Percentiles rank a stretch among this genome's conserved stretches.
phyloP scores from a whole-genome alignment of 2,888 invertebrate genomes.

The Lasioglossum lativentre region DNA sequence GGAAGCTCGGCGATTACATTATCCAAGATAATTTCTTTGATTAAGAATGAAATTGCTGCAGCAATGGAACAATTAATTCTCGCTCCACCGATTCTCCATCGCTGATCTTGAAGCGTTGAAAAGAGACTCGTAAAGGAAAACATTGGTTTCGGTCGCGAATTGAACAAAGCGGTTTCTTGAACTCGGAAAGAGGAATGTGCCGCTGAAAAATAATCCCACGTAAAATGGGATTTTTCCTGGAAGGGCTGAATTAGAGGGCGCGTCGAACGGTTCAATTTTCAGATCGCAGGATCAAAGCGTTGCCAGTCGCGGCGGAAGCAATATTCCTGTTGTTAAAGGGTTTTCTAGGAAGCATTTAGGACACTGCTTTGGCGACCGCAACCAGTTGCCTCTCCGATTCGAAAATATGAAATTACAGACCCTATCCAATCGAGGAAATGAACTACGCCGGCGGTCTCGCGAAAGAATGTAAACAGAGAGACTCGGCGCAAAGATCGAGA shows the following conservation, averaged over 20 bases:
- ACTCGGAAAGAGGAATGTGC: background rate
- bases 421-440: slow-evolving; percentile 55
- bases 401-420: slow-evolving; percentile 41
- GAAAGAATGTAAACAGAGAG: slow-evolving; percentile 54
- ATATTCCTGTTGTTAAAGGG: slow-evolving; percentile 35
- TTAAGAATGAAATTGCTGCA: no score
- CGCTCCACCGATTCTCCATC: no score
- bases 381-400: slow-evolving; percentile 31
- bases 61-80: no score
- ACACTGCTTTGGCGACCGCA: slow-evolving; percentile 33
- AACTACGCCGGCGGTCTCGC: slow-evolving; percentile 46
- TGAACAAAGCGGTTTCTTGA: no score
- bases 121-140: no score
- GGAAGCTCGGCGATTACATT: no score
- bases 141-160: no score
- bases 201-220: background rate
- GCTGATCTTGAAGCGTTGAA: no score
- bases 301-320: slow-evolving; percentile 23
- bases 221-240: background rate
- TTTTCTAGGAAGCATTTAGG: slow-evolving; percentile 35
- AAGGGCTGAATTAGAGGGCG: background rate
- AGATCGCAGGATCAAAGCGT: slow-evolving; percentile 38
- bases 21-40: no score
- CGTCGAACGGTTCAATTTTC: background rate
- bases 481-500: no score